A percentile compares a stretch with the other conserved stretches of the same genome.
Evolutionary conservation across 2,113 vertebrate species (phyloP).

Genomic region (Crocuta crocuta): DNA sequence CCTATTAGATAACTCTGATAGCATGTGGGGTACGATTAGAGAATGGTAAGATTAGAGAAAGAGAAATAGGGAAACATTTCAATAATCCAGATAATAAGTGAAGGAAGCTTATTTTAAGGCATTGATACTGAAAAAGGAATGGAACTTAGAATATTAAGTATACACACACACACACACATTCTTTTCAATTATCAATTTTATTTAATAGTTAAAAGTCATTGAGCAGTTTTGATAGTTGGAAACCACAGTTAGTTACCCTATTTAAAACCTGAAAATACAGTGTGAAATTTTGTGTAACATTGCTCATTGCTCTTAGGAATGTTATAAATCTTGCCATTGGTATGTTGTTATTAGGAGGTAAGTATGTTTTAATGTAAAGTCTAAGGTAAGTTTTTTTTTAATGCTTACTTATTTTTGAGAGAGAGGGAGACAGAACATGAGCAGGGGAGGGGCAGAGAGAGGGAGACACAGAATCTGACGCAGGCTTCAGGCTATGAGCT

Average conservation of each 20-base stretch:
- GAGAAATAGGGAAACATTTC: neutral
- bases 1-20: neutral
- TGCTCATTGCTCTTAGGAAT: neutral
- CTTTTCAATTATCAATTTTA: conserved; percentile 18
- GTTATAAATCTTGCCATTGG: neutral
- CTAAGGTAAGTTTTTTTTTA: no score
- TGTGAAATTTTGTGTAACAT: neutral
- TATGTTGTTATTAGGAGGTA: neutral
- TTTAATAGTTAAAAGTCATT: conserved; percentile 15
- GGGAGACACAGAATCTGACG: no score
- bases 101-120: conserved; percentile 16
- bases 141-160: neutral
- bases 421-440: no score
- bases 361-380: no score
- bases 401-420: no score
- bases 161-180: no score
- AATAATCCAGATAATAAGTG: neutral
- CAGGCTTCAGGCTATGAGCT: no score
- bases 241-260: neutral
- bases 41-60: neutral
- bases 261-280: conserved; percentile 23
- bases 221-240: neutral
- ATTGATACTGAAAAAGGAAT: neutral
- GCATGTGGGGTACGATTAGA: neutral
- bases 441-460: no score